Conservation (phyloP, 2,113 vertebrate species). For the Malurus cyaneus region DNA sequence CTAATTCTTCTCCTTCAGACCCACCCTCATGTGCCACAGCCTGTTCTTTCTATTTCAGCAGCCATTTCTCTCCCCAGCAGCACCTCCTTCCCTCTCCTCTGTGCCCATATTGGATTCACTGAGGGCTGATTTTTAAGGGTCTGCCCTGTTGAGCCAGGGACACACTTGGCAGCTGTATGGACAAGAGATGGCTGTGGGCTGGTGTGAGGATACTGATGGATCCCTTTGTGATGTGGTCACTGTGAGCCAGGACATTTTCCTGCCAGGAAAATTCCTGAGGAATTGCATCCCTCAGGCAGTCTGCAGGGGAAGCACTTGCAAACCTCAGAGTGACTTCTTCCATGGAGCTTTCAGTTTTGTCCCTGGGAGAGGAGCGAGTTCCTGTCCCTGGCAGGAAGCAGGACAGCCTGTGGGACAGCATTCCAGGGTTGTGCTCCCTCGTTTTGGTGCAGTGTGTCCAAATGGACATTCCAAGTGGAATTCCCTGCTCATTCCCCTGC, state of each 20-base stretch:
- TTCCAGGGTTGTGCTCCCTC: not conserved
- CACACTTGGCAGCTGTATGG: not conserved
- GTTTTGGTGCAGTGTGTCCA: too few relatives aligned
- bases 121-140: not conserved
- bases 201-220: not conserved
- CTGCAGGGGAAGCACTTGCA: not conserved
- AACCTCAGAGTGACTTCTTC: not conserved
- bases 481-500: not conserved
- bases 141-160: not conserved
- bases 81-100: not conserved
- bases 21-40: not conserved
- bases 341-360: not conserved
- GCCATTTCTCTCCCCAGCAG: not conserved
- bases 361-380: not conserved
- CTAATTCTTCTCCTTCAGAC: not conserved
- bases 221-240: not conserved
- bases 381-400: not conserved
- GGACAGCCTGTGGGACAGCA: not conserved
- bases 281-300: not conserved
- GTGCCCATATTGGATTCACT: not conserved
- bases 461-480: not conserved
- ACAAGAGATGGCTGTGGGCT: not conserved
- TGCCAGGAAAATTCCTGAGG: not conserved
- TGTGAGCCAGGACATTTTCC: not conserved
- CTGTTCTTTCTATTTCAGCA: not conserved